Evolutionary conservation across 1,140 invertebrate genomes (phyloP).

Genomic region (Physella acuta): DNA sequence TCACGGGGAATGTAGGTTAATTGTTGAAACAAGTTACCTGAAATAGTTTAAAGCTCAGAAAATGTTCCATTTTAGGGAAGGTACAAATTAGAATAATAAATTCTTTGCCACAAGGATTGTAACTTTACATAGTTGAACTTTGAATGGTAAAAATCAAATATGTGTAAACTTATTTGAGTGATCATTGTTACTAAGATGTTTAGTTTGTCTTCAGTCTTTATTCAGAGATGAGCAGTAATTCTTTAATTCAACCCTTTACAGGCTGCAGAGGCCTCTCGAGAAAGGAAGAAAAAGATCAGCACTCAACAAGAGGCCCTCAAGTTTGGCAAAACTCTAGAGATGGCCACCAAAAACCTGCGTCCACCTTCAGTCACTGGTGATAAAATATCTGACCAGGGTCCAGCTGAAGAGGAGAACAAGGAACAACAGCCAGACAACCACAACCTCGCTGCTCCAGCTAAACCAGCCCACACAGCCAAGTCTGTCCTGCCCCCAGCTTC

Average conservation of each 20-base stretch:
- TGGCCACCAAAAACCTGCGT: slow-evolving; percentile 41
- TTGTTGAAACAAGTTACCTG: too few relatives aligned
- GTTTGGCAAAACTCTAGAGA: slow-evolving; percentile 47
- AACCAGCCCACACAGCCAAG: not conserved
- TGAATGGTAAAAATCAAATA: too few relatives aligned
- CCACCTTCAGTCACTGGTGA: slow-evolving; percentile 17
- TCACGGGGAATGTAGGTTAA: too few relatives aligned
- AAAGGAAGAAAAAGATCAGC: slow-evolving; percentile 46
- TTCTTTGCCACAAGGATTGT: too few relatives aligned
- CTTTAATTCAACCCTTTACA: slow-evolving; percentile 16
- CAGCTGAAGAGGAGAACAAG: not conserved
- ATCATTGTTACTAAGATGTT: too few relatives aligned
- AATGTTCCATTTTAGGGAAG: too few relatives aligned
- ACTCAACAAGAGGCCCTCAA: slow-evolving; percentile 41
- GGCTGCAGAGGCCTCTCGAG: slow-evolving; percentile 43
- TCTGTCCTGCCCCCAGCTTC: not conserved
- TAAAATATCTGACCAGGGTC: not conserved
- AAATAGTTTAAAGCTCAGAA: too few relatives aligned
- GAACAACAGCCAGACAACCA: not conserved
- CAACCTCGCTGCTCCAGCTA: not conserved
- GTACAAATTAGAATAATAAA: too few relatives aligned
- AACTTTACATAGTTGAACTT: too few relatives aligned
- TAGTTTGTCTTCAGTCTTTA: too few relatives aligned
- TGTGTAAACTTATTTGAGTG: too few relatives aligned
- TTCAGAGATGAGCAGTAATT: not conserved